phyloP scores from a whole-genome alignment of 1,140 invertebrate species.

The Apis laboriosa region DNA sequence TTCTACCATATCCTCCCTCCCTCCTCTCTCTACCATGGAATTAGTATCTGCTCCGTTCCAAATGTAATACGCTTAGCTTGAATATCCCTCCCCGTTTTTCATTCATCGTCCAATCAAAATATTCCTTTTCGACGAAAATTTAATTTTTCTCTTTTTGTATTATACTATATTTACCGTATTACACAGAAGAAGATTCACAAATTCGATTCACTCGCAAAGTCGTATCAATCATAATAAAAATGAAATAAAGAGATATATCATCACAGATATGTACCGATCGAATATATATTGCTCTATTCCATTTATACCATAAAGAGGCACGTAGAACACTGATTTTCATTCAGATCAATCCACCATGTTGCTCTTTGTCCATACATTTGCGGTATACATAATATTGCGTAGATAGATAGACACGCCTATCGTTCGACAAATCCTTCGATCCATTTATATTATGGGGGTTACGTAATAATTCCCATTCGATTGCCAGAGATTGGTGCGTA shows the following conservation, averaged over 20 bases:
- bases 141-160: conserved; percentile 46
- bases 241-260: too few species aligned
- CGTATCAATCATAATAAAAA: too few species aligned
- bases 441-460: conserved; percentile 64
- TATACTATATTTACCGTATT: neutral
- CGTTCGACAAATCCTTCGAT: conserved; percentile 50
- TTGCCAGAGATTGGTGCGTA: conserved; percentile 62
- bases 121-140: conserved; percentile 49
- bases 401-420: neutral
- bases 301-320: conserved; percentile 19
- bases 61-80: conserved; percentile 46
- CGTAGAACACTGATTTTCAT: neutral
- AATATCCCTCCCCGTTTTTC: conserved; percentile 56
- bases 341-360: conserved; percentile 16
- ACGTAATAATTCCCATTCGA: conserved; percentile 71
- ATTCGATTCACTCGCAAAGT: too few species aligned
- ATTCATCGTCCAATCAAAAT: conserved; percentile 32
- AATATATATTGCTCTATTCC: neutral
- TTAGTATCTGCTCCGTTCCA: conserved; percentile 51
- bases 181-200: neutral
- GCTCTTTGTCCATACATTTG: conserved; percentile 8
- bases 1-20: conserved; percentile 29
- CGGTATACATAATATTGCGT: conserved; percentile 33
- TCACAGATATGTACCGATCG: too few species aligned
- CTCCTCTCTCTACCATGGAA: conserved; percentile 11